A percentile compares a stretch with the other conserved stretches of the same genome.
phyloP scores from a whole-genome alignment of 2,888 invertebrate species.

The Philereme transversata region DNA sequence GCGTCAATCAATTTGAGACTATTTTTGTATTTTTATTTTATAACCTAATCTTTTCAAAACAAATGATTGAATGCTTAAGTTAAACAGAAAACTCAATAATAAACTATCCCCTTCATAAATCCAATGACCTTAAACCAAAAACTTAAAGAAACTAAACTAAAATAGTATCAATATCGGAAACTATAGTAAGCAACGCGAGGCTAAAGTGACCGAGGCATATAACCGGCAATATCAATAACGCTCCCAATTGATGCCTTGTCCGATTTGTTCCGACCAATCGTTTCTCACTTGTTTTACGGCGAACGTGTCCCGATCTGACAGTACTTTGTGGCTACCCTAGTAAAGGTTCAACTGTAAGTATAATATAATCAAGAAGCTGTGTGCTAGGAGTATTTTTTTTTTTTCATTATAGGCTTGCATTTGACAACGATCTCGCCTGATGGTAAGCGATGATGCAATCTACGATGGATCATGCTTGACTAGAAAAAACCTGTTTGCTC shows the following conservation, averaged over 20 bases:
- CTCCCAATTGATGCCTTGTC: conserved; percentile 78
- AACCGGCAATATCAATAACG: conserved; percentile 78
- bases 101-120: neutral
- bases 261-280: conserved; percentile 74
- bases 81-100: too few relatives aligned
- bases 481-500: too few relatives aligned
- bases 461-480: too few relatives aligned
- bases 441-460: too few relatives aligned
- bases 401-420: too few relatives aligned
- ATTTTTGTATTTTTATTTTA: too few relatives aligned
- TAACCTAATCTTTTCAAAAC: too few relatives aligned
- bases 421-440: too few relatives aligned
- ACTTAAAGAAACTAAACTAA: neutral
- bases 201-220: conserved; percentile 26
- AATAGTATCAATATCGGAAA: neutral
- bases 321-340: conserved; percentile 40
- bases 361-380: conserved; percentile 13
- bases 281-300: conserved; percentile 75
- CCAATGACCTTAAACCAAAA: neutral
- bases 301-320: conserved; percentile 58
- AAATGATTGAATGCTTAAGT: too few relatives aligned
- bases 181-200: conserved; percentile 24
- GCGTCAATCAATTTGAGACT: too few relatives aligned
- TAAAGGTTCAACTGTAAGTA: conserved; percentile 3
- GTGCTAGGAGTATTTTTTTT: too few relatives aligned